phyloP scores from a whole-genome alignment of 2,888 invertebrate species.

The Phyllotreta cruciferae region DNA sequence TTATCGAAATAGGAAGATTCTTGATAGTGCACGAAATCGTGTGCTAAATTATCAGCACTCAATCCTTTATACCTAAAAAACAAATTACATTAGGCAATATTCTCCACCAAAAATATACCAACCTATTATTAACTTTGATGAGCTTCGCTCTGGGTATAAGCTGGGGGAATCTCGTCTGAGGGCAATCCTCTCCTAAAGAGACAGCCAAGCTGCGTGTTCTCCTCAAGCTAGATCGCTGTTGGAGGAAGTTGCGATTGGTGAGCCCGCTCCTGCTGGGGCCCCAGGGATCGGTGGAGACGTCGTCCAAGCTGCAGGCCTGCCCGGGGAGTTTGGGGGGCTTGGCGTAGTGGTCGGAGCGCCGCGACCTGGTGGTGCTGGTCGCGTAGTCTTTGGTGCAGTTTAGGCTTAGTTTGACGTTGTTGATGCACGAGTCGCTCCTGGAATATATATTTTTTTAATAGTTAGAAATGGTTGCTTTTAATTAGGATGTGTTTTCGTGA shows the following conservation, averaged over 20 bases:
- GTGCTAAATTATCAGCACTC: constrained; percentile 47
- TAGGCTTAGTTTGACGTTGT: constrained; percentile 53
- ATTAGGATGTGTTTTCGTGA: constrained; percentile 1
- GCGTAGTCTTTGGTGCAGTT: constrained; percentile 49
- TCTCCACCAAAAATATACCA: not conserved
- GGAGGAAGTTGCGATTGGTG: constrained; percentile 20
- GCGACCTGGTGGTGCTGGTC: constrained; percentile 30
- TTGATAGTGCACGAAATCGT: constrained; percentile 21
- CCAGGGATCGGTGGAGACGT: constrained; percentile 55
- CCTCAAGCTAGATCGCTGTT: constrained; percentile 45
- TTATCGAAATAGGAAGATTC: constrained; percentile 38
- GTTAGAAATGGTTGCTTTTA: constrained; percentile 10
- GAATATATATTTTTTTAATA: constrained; percentile 34
- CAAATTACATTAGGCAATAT: constrained; percentile 1
- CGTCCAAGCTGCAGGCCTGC: constrained; percentile 53
- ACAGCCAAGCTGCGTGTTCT: constrained; percentile 58
- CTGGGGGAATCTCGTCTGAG: constrained; percentile 70
- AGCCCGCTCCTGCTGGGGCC: constrained; percentile 35
- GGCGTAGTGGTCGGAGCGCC: constrained; percentile 40
- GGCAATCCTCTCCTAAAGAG: constrained; percentile 78
- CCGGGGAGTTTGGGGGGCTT: constrained; percentile 12
- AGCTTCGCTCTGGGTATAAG: constrained; percentile 82
- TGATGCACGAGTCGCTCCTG: constrained; percentile 56
- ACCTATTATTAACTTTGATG: constrained; percentile 66
- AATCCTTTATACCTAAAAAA: constrained; percentile 49